Percentiles rank a stretch among this genome's conserved stretches.
Conservation (phyloP, 2,888 invertebrate genomes). For the Formica aserva region DNA sequence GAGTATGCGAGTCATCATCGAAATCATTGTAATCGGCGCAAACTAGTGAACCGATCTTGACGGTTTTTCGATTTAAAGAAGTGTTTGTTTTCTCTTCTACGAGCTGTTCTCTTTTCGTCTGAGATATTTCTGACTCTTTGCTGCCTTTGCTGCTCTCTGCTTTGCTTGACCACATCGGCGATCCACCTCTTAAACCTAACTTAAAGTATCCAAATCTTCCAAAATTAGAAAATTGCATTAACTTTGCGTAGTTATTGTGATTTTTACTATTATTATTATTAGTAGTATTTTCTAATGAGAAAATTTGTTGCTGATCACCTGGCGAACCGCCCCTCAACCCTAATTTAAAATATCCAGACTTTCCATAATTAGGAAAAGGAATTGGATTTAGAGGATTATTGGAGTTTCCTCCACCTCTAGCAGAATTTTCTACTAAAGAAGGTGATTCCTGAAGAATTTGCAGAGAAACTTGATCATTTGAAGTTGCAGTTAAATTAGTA, state of each 20-base stretch:
- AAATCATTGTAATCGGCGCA: conserved; percentile 88
- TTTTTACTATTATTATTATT: conserved; percentile 85
- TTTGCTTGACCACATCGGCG: conserved; percentile 89
- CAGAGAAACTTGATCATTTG: conserved; percentile 84
- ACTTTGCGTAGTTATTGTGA: conserved; percentile 87
- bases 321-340: conserved; percentile 90
- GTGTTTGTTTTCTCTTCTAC: conserved; percentile 85
- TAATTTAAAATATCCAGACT: conserved; percentile 88
- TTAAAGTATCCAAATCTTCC: conserved; percentile 88
- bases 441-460: conserved; percentile 65
- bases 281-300: conserved; percentile 77
- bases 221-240: conserved; percentile 88
- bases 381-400: conserved; percentile 88
- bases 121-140: conserved; percentile 83
- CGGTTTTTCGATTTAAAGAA: conserved; percentile 83
- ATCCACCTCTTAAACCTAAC: conserved; percentile 89
- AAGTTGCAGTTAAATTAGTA: conserved; percentile 76
- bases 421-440: conserved; percentile 64
- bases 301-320: neutral
- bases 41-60: conserved; percentile 87
- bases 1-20: conserved; percentile 88
- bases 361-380: conserved; percentile 88
- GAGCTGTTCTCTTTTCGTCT: conserved; percentile 82
- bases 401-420: conserved; percentile 86
- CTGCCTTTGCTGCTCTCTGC: conserved; percentile 82